phyloP scores from a whole-genome alignment of 2,888 invertebrate species.

The Idaea biselata region DNA sequence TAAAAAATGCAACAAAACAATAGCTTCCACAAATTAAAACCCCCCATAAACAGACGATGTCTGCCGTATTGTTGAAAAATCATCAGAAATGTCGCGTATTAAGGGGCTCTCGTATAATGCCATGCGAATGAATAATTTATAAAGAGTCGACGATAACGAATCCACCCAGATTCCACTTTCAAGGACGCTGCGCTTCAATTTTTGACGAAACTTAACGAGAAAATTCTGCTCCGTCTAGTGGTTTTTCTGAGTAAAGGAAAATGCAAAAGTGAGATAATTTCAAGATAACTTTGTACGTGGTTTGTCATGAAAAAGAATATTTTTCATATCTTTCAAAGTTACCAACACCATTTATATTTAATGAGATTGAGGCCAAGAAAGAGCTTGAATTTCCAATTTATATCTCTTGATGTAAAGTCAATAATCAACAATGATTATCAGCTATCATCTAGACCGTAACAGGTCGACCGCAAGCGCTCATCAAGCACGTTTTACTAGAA shows the following conservation, averaged over 20 bases:
- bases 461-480: conserved; percentile 18
- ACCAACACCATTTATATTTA: neutral
- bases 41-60: neutral
- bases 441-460: conserved; percentile 21
- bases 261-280: neutral
- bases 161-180: conserved; percentile 46
- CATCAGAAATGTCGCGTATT: conserved; percentile 24
- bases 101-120: conserved; percentile 30
- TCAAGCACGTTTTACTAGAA: conserved; percentile 27
- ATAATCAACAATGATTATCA: neutral
- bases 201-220: conserved; percentile 24
- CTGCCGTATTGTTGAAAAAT: conserved; percentile 6
- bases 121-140: conserved; percentile 56
- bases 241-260: conserved; percentile 1
- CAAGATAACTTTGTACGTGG: neutral
- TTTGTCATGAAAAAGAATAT: neutral
- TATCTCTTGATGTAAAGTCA: neutral
- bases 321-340: neutral
- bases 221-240: conserved; percentile 10
- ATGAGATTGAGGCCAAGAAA: neutral
- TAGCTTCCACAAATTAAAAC: conserved; percentile 10
- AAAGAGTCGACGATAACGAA: conserved; percentile 43
- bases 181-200: conserved; percentile 37
- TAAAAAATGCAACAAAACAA: neutral
- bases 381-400: conserved; percentile 6